Evolutionary conservation across 2,797 vertebrate genomes (phyloP).

Genomic region (Leucoraja ocellata): DNA sequence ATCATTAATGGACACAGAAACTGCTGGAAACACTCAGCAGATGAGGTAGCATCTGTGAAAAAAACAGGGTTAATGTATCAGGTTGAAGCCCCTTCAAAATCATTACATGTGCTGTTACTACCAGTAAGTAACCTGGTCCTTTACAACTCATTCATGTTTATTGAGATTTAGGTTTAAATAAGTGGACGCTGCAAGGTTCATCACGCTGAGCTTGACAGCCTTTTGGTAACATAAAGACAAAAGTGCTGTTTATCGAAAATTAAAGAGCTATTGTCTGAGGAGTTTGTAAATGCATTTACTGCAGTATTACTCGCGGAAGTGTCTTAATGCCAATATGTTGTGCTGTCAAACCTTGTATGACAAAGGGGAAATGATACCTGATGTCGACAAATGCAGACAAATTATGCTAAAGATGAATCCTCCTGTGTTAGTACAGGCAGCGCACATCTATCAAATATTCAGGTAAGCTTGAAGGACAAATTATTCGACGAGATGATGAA

Average conservation of each 20-base stretch:
- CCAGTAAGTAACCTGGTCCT: no score
- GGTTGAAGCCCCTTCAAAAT: no score
- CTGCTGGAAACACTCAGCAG: no score
- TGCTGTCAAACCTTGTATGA: not conserved
- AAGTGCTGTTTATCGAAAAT: not conserved
- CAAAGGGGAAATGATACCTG: not conserved
- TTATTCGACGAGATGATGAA: not conserved
- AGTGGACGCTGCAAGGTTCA: not conserved
- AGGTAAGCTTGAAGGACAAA: conserved; percentile 9
- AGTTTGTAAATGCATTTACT: not conserved
- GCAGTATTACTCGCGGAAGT: no score
- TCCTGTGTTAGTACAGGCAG: not conserved
- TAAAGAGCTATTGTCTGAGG: not conserved
- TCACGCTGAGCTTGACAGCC: not conserved
- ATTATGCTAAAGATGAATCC: conserved; percentile 23
- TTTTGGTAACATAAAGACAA: not conserved
- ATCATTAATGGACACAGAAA: no score
- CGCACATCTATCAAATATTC: not conserved
- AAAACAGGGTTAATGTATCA: no score
- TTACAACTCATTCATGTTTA: not conserved
- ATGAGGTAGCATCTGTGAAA: no score
- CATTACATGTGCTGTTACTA: no score
- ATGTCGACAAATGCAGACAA: conserved; percentile 10
- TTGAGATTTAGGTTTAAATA: not conserved
- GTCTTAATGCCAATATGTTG: not conserved